Percentiles rank a stretch among this genome's conserved stretches.
phyloP scores from a whole-genome alignment of 1,140 invertebrate genomes.

The Pseudomyrmex concolor region DNA sequence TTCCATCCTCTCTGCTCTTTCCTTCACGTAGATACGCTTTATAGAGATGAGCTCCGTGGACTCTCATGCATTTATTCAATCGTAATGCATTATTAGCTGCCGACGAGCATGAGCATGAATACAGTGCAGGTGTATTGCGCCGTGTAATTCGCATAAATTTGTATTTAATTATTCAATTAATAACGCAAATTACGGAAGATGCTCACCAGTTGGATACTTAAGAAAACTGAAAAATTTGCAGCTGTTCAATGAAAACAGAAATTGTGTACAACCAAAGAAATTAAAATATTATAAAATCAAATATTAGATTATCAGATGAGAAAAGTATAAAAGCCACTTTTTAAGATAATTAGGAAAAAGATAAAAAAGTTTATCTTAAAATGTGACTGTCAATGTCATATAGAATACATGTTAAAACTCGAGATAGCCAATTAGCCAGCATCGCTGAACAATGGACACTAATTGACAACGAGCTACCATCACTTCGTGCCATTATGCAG shows the following conservation, averaged over 20 bases:
- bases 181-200: not conserved
- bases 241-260: not conserved
- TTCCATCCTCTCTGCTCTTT: not conserved
- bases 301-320: too few relatives aligned
- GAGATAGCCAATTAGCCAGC: conserved; percentile 47
- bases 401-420: conserved; percentile 41
- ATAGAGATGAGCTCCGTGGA: conserved; percentile 33
- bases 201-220: not conserved
- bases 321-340: too few relatives aligned
- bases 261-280: not conserved
- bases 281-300: not conserved
- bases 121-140: not conserved
- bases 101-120: conserved; percentile 39
- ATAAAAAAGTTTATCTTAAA: not conserved
- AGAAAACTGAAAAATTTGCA: too few relatives aligned
- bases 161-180: conserved; percentile 41
- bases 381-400: not conserved
- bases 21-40: conserved; percentile 12
- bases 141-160: conserved; percentile 29
- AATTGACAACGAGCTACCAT: conserved; percentile 54
- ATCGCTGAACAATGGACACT: conserved; percentile 56
- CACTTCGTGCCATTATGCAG: conserved; percentile 58
- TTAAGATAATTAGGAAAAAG: not conserved
- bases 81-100: conserved; percentile 43
- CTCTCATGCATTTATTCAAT: conserved; percentile 60